These are phyloP conservation scores for Ganaspis sp. DNA, from an alignment of 1,140 invertebrate genomes.

Conservation along the genomic window DNA sequence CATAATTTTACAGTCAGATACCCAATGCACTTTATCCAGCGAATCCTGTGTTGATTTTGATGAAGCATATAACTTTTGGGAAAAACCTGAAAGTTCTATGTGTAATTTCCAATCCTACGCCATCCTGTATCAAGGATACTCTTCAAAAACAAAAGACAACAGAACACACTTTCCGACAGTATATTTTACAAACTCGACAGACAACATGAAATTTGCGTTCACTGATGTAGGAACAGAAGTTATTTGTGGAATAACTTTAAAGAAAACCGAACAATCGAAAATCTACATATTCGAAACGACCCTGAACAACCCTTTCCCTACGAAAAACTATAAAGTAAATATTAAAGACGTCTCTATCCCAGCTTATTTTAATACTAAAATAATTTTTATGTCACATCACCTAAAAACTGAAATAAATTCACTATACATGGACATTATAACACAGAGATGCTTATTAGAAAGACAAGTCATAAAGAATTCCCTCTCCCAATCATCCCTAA, in stretches of 20 bases:
- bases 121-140: too few species aligned
- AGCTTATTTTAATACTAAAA: constrained; percentile 54
- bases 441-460: constrained; percentile 48
- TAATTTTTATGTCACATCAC: constrained; percentile 47
- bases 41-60: too few species aligned
- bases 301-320: neutral
- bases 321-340: neutral
- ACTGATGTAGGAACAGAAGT: neutral
- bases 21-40: too few species aligned
- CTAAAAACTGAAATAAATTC: neutral
- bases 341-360: constrained; percentile 25
- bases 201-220: neutral
- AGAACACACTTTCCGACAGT: neutral
- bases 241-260: neutral
- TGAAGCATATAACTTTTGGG: too few species aligned
- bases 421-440: too few species aligned
- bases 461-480: constrained; percentile 42
- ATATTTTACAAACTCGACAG: neutral
- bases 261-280: neutral
- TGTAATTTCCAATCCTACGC: too few species aligned
- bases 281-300: neutral
- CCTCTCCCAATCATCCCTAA: constrained; percentile 30
- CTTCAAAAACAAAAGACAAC: neutral
- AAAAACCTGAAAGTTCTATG: too few species aligned
- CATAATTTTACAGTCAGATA: too few species aligned